These are phyloP conservation scores for Drosophila kikkawai DNA, from an alignment of 1,140 invertebrate genomes.

Conservation along the genomic window DNA sequence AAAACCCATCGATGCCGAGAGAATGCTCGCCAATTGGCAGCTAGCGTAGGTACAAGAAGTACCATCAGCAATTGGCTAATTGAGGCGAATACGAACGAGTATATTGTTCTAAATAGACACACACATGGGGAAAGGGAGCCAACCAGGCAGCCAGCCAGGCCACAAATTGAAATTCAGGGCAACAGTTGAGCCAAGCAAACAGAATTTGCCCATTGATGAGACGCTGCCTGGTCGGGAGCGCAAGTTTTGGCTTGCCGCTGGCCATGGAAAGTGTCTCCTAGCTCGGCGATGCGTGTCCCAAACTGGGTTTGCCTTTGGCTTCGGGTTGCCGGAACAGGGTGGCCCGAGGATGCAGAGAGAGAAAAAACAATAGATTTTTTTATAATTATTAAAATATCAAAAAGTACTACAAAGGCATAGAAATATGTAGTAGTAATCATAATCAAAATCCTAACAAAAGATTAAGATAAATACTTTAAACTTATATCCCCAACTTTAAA, in stretches of 20 bases:
- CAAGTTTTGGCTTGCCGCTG: constrained; percentile 36
- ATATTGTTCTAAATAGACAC: constrained; percentile 13
- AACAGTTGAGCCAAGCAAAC: constrained; percentile 51
- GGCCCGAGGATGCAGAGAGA: neutral
- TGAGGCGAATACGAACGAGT: constrained; percentile 28
- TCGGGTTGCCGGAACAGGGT: constrained; percentile 8
- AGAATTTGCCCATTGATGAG: constrained; percentile 52
- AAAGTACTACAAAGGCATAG: neutral
- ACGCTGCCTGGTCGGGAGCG: constrained; percentile 19
- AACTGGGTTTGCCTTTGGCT: constrained; percentile 36
- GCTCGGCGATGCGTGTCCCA: constrained; percentile 37
- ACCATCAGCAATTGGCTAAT: constrained; percentile 48
- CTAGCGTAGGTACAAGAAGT: constrained; percentile 17
- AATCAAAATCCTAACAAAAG: too few species aligned
- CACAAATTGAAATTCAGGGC: constrained; percentile 51
- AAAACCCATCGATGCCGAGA: constrained; percentile 61
- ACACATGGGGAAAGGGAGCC: neutral
- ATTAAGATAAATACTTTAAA: neutral
- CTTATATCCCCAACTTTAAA: neutral
- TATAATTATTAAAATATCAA: neutral
- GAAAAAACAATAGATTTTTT: neutral
- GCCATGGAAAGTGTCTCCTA: constrained; percentile 48
- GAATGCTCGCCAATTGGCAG: constrained; percentile 57
- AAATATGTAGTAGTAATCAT: too few species aligned
- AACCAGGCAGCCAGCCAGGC: neutral